These are phyloP conservation scores for Xestia ashworthii DNA, from an alignment of 2,888 invertebrate genomes.

Conservation along the genomic window DNA sequence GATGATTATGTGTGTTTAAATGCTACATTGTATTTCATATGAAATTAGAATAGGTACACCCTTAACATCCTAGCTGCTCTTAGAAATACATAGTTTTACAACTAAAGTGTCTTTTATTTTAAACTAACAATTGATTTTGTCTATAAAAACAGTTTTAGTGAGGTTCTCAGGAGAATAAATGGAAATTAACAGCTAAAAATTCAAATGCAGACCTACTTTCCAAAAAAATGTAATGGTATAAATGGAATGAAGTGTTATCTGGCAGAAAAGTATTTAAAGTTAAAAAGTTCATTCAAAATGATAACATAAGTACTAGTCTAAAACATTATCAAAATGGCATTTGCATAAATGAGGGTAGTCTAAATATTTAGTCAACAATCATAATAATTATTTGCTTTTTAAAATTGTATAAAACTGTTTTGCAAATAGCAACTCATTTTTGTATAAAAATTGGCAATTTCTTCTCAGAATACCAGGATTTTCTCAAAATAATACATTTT, in stretches of 20 bases:
- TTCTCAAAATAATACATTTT: conserved; percentile 51
- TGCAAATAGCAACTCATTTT: conserved; percentile 32
- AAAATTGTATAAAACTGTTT: conserved; percentile 25
- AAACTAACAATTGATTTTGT: conserved; percentile 53
- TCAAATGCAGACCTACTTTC: conserved; percentile 64
- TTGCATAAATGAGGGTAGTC: conserved; percentile 15
- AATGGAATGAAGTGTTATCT: conserved; percentile 58
- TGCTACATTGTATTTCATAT: conserved; percentile 13
- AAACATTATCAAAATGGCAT: conserved; percentile 17
- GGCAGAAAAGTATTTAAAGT: conserved; percentile 31
- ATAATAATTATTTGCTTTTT: conserved; percentile 3
- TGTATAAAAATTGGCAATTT: conserved; percentile 34
- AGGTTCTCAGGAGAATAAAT: conserved; percentile 35
- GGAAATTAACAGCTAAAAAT: conserved; percentile 48
- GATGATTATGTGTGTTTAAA: conserved; percentile 4
- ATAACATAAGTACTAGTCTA: neutral
- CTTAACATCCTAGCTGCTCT: conserved; percentile 44
- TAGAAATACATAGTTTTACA: conserved; percentile 52
- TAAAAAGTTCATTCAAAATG: conserved; percentile 13
- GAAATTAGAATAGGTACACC: conserved; percentile 30
- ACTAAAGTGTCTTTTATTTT: conserved; percentile 66
- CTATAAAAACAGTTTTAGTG: conserved; percentile 39
- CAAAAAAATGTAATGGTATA: conserved; percentile 37
- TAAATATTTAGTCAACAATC: conserved; percentile 25
- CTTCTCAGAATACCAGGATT: conserved; percentile 22